phyloP scores from a whole-genome alignment of 2,888 invertebrate species.

The Eupeodes latifasciatus region DNA sequence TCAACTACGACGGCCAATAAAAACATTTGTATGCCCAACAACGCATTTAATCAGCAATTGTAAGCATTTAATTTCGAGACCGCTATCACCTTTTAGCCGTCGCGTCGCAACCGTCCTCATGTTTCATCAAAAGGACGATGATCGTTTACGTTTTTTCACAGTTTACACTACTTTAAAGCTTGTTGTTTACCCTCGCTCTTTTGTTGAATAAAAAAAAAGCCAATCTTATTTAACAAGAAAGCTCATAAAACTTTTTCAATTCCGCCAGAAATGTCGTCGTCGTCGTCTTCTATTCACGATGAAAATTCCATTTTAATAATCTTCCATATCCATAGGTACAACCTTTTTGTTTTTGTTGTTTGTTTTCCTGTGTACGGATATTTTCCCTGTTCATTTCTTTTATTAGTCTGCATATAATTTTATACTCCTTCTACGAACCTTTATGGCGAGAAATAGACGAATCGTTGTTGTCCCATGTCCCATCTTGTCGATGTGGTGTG shows the following conservation, averaged over 20 bases:
- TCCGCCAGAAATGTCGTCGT: conserved; percentile 72
- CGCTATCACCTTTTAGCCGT: neutral
- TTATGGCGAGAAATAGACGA: neutral
- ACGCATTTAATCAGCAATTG: conserved; percentile 10
- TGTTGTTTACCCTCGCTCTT: conserved; percentile 28
- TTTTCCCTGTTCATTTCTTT: conserved; percentile 13
- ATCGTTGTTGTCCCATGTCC: too few relatives aligned
- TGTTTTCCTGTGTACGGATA: conserved; percentile 1
- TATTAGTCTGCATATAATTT: conserved; percentile 19
- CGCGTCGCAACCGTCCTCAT: conserved; percentile 4
- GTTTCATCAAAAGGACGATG: conserved; percentile 38
- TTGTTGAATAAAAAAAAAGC: conserved; percentile 46
- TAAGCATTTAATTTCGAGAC: neutral
- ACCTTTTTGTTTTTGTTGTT: conserved; percentile 45
- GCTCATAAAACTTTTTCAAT: conserved; percentile 83
- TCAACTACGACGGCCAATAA: neutral
- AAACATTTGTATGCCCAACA: neutral
- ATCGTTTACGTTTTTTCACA: conserved; percentile 18
- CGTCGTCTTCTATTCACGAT: neutral
- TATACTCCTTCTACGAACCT: neutral
- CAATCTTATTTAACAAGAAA: conserved; percentile 76
- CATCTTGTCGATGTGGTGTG: neutral
- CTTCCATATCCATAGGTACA: neutral
- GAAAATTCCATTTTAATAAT: conserved; percentile 71
- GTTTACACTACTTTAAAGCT: conserved; percentile 15